Conservation (phyloP, 2,888 invertebrate genomes). For the Craniophora ligustri region DNA sequence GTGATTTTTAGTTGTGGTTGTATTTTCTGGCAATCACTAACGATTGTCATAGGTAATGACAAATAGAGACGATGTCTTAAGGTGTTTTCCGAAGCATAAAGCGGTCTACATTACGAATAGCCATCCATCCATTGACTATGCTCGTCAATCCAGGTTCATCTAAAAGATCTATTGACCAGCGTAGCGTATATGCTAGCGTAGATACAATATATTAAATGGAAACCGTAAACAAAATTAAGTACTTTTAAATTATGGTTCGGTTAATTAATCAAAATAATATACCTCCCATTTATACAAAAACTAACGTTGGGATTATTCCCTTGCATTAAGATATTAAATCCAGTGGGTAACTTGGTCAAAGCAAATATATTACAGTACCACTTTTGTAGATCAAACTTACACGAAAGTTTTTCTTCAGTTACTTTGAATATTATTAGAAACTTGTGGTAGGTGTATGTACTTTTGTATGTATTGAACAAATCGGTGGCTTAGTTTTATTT, state of each 20-base stretch:
- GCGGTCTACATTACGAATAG: too few relatives aligned
- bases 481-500: conserved; percentile 23
- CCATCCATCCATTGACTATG: too few relatives aligned
- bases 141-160: too few relatives aligned
- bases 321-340: conserved; percentile 27
- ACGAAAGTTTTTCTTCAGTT: conserved; percentile 27
- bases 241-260: neutral
- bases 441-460: neutral
- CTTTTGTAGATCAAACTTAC: conserved; percentile 33
- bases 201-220: too few relatives aligned
- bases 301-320: conserved; percentile 13
- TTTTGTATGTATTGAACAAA: conserved; percentile 18
- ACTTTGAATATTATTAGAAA: conserved; percentile 36
- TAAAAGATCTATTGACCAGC: too few relatives aligned
- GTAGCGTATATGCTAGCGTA: too few relatives aligned
- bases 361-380: conserved; percentile 19
- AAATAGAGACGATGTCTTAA: too few relatives aligned
- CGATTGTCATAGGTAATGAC: too few relatives aligned
- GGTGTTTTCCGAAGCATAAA: too few relatives aligned
- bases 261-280: neutral
- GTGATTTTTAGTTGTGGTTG: too few relatives aligned
- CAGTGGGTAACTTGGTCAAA: conserved; percentile 20
- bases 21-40: too few relatives aligned
- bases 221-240: neutral
- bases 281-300: neutral